phyloP scores from a whole-genome alignment of 2,888 invertebrate genomes.

The Meiosimyza platycephala region DNA sequence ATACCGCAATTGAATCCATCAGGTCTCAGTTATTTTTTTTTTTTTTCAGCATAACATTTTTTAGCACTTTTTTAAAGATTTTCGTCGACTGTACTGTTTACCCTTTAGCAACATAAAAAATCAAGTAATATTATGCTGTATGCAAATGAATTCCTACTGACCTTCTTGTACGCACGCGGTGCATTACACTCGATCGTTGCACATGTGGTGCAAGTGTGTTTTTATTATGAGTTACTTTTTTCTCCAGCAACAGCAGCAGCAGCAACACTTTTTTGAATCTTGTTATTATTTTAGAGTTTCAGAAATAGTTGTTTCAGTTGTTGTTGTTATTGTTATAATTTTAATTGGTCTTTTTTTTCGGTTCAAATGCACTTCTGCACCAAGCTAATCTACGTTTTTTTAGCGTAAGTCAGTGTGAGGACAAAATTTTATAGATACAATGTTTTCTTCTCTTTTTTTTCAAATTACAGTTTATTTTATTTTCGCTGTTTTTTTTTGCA shows the following conservation, averaged over 20 bases:
- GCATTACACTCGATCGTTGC: constrained; percentile 52
- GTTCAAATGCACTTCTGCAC: constrained; percentile 14
- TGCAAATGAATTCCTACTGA: constrained; percentile 10
- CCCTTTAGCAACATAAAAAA: no score
- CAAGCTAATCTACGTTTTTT: constrained; percentile 20
- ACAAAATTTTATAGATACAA: not conserved
- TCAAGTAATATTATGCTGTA: no score
- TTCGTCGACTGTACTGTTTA: no score
- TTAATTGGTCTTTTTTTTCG: constrained; percentile 12
- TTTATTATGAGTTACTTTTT: constrained; percentile 29
- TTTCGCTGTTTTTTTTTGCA: no score
- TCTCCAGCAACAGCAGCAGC: not conserved
- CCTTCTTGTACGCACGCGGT: constrained; percentile 8
- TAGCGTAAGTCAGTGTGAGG: not conserved
- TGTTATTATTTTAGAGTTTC: constrained; percentile 2
- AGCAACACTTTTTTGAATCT: constrained; percentile 37
- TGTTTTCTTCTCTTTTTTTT: no score
- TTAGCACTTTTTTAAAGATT: no score
- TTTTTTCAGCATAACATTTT: no score
- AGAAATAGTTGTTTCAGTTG: not conserved
- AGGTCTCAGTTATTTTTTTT: no score
- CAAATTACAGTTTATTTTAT: no score
- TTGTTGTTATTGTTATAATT: constrained; percentile 32
- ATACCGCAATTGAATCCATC: no score
- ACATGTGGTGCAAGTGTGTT: constrained; percentile 64